Conservation (phyloP, 1,140 invertebrate species). For the Phenacoccus solenopsis region DNA sequence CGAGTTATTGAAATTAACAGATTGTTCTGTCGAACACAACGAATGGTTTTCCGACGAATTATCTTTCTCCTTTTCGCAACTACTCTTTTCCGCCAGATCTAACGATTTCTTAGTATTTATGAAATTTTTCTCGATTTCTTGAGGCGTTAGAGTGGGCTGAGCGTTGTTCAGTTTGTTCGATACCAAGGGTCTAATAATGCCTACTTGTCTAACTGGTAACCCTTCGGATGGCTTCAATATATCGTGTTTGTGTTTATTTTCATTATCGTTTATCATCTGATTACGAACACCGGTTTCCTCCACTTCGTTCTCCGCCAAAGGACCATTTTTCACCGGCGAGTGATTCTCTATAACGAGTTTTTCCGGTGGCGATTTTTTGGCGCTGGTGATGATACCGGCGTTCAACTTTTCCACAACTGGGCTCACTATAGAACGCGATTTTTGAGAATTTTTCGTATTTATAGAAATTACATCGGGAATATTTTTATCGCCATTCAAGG, state of each 20-base stretch:
- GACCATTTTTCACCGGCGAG: neutral
- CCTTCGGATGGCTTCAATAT: constrained; percentile 28
- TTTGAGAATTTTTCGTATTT: neutral
- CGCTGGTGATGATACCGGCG: neutral
- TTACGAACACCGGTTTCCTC: neutral
- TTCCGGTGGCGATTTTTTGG: neutral
- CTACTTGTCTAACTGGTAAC: constrained; percentile 38
- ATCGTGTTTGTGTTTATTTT: neutral
- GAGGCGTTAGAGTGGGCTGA: constrained; percentile 36
- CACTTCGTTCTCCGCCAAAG: constrained; percentile 19
- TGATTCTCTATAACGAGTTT: neutral
- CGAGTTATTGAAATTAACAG: neutral
- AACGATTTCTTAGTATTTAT: constrained; percentile 53
- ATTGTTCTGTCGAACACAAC: neutral
- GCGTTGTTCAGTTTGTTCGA: constrained; percentile 33
- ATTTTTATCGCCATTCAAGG: no score
- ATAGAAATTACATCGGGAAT: no score
- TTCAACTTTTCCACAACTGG: neutral
- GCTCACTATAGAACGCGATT: neutral
- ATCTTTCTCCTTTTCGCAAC: neutral
- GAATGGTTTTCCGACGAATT: neutral
- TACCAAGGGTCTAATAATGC: constrained; percentile 45
- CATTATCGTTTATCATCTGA: neutral
- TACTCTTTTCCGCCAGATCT: constrained; percentile 35
- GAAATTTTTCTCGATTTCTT: constrained; percentile 55